Conservation (phyloP, 2,888 invertebrate genomes). For the Phlogophora meticulosa region DNA sequence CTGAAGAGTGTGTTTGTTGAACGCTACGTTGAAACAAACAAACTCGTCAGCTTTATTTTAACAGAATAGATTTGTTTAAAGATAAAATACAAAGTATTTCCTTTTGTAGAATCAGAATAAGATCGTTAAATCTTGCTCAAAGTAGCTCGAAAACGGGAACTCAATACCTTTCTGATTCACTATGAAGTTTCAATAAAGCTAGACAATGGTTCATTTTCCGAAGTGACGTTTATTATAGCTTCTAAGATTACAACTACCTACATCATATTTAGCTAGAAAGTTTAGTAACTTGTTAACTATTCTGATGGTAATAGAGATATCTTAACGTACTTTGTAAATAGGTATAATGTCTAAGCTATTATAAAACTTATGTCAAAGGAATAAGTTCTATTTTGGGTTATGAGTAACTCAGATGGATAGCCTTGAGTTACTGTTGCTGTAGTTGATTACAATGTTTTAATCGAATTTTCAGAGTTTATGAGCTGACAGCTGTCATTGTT, state of each 20-base stretch:
- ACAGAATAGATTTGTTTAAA: too few species aligned
- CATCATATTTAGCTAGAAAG: conserved; percentile 40
- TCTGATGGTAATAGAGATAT: conserved; percentile 34
- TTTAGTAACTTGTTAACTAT: conserved; percentile 43
- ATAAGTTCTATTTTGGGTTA: conserved; percentile 30
- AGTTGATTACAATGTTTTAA: conserved; percentile 37
- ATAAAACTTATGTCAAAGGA: conserved; percentile 16
- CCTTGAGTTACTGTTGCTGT: conserved; percentile 28
- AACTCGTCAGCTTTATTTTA: too few species aligned
- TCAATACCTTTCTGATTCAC: conserved; percentile 3
- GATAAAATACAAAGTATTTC: too few species aligned
- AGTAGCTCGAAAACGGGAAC: not conserved
- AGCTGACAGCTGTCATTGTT: conserved; percentile 2
- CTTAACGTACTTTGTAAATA: conserved; percentile 20
- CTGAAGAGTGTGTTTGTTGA: too few species aligned
- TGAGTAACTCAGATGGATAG: not conserved
- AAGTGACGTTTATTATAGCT: conserved; percentile 33
- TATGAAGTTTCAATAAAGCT: not conserved
- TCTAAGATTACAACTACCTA: conserved; percentile 37
- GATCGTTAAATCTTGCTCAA: conserved; percentile 8
- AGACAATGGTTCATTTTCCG: conserved; percentile 28
- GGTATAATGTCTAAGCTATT: conserved; percentile 12
- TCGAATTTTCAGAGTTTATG: conserved; percentile 32
- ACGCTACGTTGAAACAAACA: too few species aligned
- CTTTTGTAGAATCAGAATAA: not conserved